Evolutionary conservation across 2,888 invertebrate genomes (phyloP).

Genomic region (Tiphia femorata): DNA sequence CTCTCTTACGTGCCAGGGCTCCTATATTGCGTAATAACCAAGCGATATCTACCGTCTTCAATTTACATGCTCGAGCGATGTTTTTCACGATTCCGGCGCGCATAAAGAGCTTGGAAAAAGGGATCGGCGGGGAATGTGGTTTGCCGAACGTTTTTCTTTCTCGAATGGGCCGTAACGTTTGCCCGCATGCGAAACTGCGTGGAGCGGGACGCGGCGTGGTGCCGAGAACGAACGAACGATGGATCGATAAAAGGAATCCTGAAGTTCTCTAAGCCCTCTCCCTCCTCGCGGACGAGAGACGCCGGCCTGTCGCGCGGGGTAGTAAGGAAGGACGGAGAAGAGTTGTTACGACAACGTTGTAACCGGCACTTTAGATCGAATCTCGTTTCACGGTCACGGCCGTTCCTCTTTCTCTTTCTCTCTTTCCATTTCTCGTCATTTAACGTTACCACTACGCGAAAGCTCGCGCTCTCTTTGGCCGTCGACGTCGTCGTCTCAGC

Average conservation of each 20-base stretch:
- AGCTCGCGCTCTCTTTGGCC: conserved; percentile 5
- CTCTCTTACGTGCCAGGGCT: too few relatives aligned
- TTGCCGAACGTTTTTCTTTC: conserved; percentile 10
- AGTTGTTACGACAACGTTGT: conserved; percentile 45
- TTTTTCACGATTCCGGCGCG: neutral
- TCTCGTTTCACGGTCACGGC: conserved; percentile 44
- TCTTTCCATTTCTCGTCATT: too few relatives aligned
- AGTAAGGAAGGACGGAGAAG: conserved; percentile 64
- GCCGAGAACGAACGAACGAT: too few relatives aligned
- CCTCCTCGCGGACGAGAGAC: conserved; percentile 19
- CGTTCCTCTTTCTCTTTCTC: too few relatives aligned
- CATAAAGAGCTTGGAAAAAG: too few relatives aligned
- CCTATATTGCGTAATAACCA: too few relatives aligned
- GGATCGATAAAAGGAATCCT: conserved; percentile 35
- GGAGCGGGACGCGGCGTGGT: neutral
- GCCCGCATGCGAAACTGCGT: neutral
- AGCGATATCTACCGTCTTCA: too few relatives aligned
- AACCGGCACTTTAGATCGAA: conserved; percentile 51
- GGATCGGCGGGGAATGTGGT: conserved; percentile 1
- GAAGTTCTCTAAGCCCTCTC: too few relatives aligned
- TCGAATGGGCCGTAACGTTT: neutral
- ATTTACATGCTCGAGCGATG: neutral
- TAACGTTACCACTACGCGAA: conserved; percentile 37
- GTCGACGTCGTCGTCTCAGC: too few relatives aligned
- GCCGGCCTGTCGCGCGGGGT: conserved; percentile 23